Base-by-base conservation (phyloP, 2,888 invertebrate genomes). In the Branchellion lobata region DNA sequence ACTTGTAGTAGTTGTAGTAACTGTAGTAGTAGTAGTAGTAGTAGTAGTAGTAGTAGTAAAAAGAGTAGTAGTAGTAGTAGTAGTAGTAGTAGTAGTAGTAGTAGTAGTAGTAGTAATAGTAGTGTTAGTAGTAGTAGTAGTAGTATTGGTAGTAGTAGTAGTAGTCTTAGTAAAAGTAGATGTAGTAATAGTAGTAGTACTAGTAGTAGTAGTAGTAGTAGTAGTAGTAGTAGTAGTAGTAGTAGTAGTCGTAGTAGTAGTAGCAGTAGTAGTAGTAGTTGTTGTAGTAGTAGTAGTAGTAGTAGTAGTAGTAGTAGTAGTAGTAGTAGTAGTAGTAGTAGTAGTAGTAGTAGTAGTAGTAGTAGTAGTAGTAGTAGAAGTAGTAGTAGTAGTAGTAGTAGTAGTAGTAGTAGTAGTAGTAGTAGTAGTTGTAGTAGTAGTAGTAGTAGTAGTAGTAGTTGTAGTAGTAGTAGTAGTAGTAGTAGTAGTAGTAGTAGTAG, bases 281-380 rank as follows among this genome's bases (percentile, higher is more conserved):
- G 65, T 65, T 14, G 65, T 65, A 65, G 65, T 65, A 65, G 65
- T 65, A 65, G 65, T 65, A 65, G 65, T 65, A 65, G 65, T 65
- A 65, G 65, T 65, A 65, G 65, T 65, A 65, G 65, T 65, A 65
- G 65, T 65, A 65, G 65, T 65, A 69, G 71, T 69, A 69, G 71
- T 29, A 69, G 71, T 69, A 69, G 71, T 69, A 27, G 71, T 69
- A 69, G 11, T 11, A 69, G 71, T 69, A 29, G 71, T 69, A 27
- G 31, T 69, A 69, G 31, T 65, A 65, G 65, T 65, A 65, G 65
- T 65, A 65, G 65, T 65, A 65, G 65, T 65, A 65, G 65, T 65
- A 65, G 65, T 65, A 65, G 65, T 65, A 65, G 65, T 65, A 65
- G 65, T 65, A 65, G 65, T 65, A 65, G 65, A 14, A 65, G 65